Conservation (phyloP, 2,113 vertebrate species). For the Myrmecophaga tridactyla region DNA sequence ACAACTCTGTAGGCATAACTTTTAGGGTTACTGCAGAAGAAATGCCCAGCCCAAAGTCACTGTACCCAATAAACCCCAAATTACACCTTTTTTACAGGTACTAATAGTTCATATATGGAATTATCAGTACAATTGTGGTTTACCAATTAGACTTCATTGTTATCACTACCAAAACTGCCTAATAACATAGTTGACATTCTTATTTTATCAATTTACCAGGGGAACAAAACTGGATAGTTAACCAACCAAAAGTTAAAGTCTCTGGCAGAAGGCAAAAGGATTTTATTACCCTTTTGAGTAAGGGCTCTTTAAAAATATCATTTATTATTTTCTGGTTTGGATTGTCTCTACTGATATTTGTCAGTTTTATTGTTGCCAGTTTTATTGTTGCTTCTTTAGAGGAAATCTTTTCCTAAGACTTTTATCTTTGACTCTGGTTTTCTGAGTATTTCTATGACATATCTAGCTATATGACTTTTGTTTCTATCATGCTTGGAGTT, state of each 20-base stretch:
- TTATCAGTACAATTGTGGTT: not conserved
- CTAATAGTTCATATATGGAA: not conserved
- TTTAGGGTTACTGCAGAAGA: not conserved
- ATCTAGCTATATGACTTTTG: too few species aligned
- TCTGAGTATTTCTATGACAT: too few species aligned
- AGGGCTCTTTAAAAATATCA: not conserved
- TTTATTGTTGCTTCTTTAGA: too few species aligned
- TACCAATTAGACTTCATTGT: not conserved
- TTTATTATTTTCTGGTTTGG: not conserved
- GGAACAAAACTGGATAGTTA: not conserved
- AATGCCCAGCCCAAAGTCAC: not conserved
- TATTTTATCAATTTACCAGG: too few species aligned
- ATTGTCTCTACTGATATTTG: not conserved
- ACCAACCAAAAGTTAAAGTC: not conserved
- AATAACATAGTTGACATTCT: not conserved
- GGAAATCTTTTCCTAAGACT: too few species aligned
- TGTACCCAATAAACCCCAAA: not conserved
- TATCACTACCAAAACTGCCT: not conserved
- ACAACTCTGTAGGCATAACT: not conserved
- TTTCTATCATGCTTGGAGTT: too few species aligned
- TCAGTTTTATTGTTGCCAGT: too few species aligned
- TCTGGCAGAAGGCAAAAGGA: not conserved
- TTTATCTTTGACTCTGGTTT: too few species aligned
- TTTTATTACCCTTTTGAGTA: not conserved
- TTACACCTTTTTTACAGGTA: not conserved